Base-by-base conservation (phyloP, 1,140 invertebrate genomes). In the Papilio dardanus region DNA sequence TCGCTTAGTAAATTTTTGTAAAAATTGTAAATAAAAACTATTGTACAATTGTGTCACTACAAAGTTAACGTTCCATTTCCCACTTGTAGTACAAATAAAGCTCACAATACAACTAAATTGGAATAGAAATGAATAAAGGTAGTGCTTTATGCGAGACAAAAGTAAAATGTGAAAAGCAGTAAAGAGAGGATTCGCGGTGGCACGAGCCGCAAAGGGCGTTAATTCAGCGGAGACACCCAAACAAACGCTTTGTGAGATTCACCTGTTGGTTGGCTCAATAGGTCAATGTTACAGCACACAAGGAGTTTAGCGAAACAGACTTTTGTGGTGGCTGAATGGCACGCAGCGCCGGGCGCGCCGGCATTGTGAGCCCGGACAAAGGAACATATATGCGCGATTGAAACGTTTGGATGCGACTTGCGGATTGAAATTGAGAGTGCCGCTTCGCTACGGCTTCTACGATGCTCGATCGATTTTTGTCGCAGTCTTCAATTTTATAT, bases 201-300 rank as follows among this genome's bases (percentile, higher is more conserved):
- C 66, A 68, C 35, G 66, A 68, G 66, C 33, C 66, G 76, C 74
- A 82, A 82, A 83, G 82, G 81, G 84, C 80, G 80, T 82, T 88
- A 89, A 88, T 88, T 85, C 87, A 88, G 78, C 83, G 71, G 88
- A 88, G 90, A 90, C 89, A 92, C 89, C 87, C 89, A 92, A 92
- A 92, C 89, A 92, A 91, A 86, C 83, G 83, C 82, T 86, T 88
- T 88, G 87, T 88, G 81, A 87, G 74, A 81, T 81, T 87, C 88
- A 90, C 88, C 88, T 90, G 87, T 88, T 88, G 87, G 88, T 88
- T 88, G 87, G 88, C 86, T 89, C 89, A 91, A 90, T 92, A 90
- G 89, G 89, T 91, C 90, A 92, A 90, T 91, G 89, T 91, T 92
- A 90, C 86, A 89, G 83, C 80, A 85, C 77, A 87, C 83, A 89